phyloP scores from a whole-genome alignment of 92 coral and sea anemone species.

The Nematostella vectensis region DNA sequence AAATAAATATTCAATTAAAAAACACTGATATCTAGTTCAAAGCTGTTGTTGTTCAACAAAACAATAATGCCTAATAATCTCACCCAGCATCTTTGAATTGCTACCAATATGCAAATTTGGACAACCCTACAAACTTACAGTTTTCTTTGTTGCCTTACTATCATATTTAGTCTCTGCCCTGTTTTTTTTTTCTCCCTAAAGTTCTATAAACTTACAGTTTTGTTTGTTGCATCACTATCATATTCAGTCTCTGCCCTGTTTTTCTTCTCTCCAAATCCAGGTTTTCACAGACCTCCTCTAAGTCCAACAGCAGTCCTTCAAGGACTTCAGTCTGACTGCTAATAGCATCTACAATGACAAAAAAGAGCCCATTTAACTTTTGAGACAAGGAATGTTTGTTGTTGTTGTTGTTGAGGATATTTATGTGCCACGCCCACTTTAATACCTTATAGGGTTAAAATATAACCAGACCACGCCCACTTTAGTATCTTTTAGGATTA shows the following conservation, averaged over 20 bases:
- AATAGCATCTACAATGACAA: slow-evolving; percentile 62
- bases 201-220: slow-evolving; percentile 77
- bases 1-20: slow-evolving; percentile 4
- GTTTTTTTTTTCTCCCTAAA: slow-evolving; percentile 78
- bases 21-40: no score
- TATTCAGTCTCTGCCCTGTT: slow-evolving; percentile 63
- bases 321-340: slow-evolving; percentile 84
- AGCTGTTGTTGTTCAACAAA: no score
- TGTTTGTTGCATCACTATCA: slow-evolving; percentile 69
- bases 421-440: no score
- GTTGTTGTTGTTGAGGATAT: no score
- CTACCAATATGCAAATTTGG: no score
- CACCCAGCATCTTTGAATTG: no score
- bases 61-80: no score
- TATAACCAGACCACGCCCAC: no score
- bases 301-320: slow-evolving; percentile 73
- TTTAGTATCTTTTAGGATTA: no score
- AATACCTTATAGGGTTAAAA: no score
- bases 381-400: no score
- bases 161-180: slow-evolving; percentile 63
- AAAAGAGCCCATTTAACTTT: no score
- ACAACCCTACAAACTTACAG: slow-evolving; percentile 81
- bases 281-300: slow-evolving; percentile 81
- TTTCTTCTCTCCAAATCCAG: slow-evolving; percentile 79
- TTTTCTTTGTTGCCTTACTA: slow-evolving; percentile 66